phyloP scores from a whole-genome alignment of 2,113 vertebrate genomes.

The Seriola dumerili region DNA sequence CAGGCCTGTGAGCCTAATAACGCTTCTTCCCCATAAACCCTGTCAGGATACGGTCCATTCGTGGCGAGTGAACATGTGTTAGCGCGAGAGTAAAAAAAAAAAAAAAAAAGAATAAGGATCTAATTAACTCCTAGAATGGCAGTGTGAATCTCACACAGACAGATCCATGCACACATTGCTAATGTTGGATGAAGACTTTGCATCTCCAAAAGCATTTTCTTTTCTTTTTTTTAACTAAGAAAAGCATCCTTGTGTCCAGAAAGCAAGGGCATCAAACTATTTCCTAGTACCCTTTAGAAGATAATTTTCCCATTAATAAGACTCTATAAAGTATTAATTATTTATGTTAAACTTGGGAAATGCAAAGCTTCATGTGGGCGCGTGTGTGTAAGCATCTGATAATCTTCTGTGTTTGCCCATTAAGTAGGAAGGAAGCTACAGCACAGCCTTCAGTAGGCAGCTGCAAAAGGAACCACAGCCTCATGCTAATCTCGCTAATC shows the following conservation, averaged over 20 bases:
- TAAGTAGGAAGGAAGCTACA: slow-evolving; percentile 38
- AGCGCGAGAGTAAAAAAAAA: slow-evolving; percentile 33
- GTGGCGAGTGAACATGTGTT: slow-evolving; percentile 43
- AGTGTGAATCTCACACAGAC: slow-evolving; percentile 17
- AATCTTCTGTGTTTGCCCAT: slow-evolving; percentile 43
- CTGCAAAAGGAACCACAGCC: slow-evolving; percentile 23
- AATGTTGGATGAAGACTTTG: slow-evolving; percentile 28
- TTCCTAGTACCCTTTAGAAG: slow-evolving; percentile 30
- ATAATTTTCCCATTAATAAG: slow-evolving; percentile 57
- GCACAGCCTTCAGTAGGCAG: slow-evolving; percentile 39
- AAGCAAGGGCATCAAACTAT: slow-evolving; percentile 32
- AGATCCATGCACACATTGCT: neutral
- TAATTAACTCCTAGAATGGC: slow-evolving; percentile 61
- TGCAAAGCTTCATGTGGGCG: slow-evolving; percentile 9
- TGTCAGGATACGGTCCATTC: slow-evolving; percentile 65
- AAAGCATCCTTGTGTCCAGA: slow-evolving; percentile 3
- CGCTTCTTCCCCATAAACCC: slow-evolving; percentile 60
- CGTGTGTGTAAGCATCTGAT: slow-evolving; percentile 25
- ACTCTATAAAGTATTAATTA: slow-evolving; percentile 46
- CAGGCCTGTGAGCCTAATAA: slow-evolving; percentile 61
- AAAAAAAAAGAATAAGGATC: slow-evolving; percentile 13
- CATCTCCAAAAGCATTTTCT: neutral
- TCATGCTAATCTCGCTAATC: slow-evolving; percentile 39
- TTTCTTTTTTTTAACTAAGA: neutral
- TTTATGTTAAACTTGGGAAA: slow-evolving; percentile 49